Evolutionary conservation across 2,113 vertebrate genomes (phyloP), one percentile per base, ranked within the genome.

Genomic region (Syngnathus typhle): DNA sequence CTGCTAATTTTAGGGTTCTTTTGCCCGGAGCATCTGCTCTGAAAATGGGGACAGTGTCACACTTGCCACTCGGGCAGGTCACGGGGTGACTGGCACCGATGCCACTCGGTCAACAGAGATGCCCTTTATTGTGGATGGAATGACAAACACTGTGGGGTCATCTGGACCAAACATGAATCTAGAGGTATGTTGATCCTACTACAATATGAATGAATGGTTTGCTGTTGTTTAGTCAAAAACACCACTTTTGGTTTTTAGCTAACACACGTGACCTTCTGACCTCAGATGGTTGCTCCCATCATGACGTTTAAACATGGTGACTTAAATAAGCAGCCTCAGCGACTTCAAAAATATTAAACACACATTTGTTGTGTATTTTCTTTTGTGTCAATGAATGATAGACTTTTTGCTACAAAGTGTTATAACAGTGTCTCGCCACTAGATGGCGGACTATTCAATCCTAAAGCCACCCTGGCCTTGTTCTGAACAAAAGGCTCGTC

Each of bases 1-100:
- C 64, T 77, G 80, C 88, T 90, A 90, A 88, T 86, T 90, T 90
- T 87, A 87, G 87, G 86, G 73, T 52, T 76, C 78, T 87, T 87
- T 87, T 73, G 68, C 82, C 74, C 71, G 68, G 1, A 77, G 77
- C 79, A 71, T 82, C 81, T 77, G 60, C 75, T 78, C 79, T 88
- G 82, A 75, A 88, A 84, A 80, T 80, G 83, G 82, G 78, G 80
- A 74, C 70, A 68, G 60, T 78, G 84, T 87, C 82, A 87, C n/a
- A 74, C 64, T 70, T 83, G 79, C 73, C 82, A 73, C 70, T 72
- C 65, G 37, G 66, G 46, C 71, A 72, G 75, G 70, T 77, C 72
- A 75, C 62, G 10, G 68, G 68, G 79, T 78, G 74, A 68, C 74
- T 56, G 68, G 66, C 61, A 62, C 68, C 64, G 78, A 75, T 2